Percentiles rank a stretch among this genome's conserved stretches.
Evolutionary conservation across 2,888 invertebrate genomes (phyloP).

Genomic region (Sphinx pinastri): DNA sequence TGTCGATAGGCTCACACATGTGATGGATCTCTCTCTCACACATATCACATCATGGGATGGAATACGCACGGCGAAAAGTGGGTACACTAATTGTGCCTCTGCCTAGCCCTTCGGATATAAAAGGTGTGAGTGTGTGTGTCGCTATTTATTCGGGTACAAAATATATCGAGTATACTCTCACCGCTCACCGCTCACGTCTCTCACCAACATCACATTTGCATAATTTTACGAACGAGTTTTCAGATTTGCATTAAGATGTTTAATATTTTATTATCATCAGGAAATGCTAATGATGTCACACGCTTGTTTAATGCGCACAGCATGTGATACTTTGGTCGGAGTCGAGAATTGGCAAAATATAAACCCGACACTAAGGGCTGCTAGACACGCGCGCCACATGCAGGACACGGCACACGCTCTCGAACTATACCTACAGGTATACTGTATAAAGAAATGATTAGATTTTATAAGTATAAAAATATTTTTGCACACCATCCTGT

Average conservation of each 20-base stretch:
- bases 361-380: conserved; percentile 57
- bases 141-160: background rate
- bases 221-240: background rate
- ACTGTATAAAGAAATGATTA: background rate
- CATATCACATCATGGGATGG: too few species aligned
- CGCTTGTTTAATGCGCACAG: conserved; percentile 60
- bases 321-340: conserved; percentile 50
- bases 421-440: conserved; percentile 67
- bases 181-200: too few species aligned
- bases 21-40: too few species aligned
- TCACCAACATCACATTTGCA: too few species aligned
- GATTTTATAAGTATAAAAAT: too few species aligned
- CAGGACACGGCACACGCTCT: conserved; percentile 65
- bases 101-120: too few species aligned
- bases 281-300: conserved; percentile 73
- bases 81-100: too few species aligned
- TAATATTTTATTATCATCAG: conserved; percentile 41
- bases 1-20: too few species aligned
- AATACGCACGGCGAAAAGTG: too few species aligned
- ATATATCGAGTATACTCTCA: too few species aligned
- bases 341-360: conserved; percentile 37
- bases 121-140: too few species aligned
- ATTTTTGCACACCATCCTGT: too few species aligned
- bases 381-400: conserved; percentile 70
- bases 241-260: background rate